Evolutionary conservation across 2,888 invertebrate species (phyloP).

Genomic region (Agrypnus murinus): DNA sequence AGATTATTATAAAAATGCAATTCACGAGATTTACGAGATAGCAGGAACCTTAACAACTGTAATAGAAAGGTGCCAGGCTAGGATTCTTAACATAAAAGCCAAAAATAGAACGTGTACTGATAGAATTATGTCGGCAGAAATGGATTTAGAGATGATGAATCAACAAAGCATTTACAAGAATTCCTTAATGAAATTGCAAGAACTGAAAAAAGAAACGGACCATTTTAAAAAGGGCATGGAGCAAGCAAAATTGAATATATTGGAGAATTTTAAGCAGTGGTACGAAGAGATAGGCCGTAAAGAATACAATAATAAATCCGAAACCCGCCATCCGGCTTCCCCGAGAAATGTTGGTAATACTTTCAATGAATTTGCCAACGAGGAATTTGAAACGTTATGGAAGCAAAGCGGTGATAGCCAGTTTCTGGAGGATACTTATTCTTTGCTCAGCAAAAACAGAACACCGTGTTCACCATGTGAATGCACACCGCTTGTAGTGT

Average conservation of each 20-base stretch:
- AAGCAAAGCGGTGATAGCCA: background rate
- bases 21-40: conserved; percentile 60
- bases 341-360: background rate
- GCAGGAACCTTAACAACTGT: conserved; percentile 60
- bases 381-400: background rate
- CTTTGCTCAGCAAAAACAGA: no score
- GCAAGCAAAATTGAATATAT: conserved; percentile 58
- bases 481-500: no score
- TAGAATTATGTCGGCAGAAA: conserved; percentile 7
- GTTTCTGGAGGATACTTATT: no score
- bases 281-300: conserved; percentile 10
- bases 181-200: conserved; percentile 60
- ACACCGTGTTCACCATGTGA: no score
- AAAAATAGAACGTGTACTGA: conserved; percentile 44
- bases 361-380: background rate
- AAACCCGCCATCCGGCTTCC: no score
- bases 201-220: conserved; percentile 64
- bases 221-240: conserved; percentile 62
- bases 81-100: conserved; percentile 61
- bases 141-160: conserved; percentile 58
- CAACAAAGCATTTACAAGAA: conserved; percentile 64
- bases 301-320: background rate
- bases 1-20: conserved; percentile 48
- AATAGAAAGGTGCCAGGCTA: conserved; percentile 63
- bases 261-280: conserved; percentile 53